A percentile compares a stretch with the other conserved stretches of the same genome.
phyloP scores from a whole-genome alignment of 2,888 invertebrate species.

The Spodoptera picta region DNA sequence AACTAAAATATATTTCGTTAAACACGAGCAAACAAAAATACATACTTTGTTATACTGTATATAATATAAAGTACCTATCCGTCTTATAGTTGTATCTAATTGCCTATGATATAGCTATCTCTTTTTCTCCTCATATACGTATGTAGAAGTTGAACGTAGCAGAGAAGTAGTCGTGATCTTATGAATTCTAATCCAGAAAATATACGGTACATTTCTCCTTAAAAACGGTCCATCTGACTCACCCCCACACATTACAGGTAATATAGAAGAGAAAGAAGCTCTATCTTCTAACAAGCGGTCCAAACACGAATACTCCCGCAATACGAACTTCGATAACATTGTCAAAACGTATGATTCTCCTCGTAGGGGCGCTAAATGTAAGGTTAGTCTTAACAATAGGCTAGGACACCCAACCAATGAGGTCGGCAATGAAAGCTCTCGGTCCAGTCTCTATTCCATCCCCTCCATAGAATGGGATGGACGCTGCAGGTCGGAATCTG shows the following conservation, averaged over 20 bases:
- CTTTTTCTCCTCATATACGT: too few relatives aligned
- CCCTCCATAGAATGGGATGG: constrained; percentile 82
- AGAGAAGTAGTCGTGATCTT: not conserved
- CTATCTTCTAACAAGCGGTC: constrained; percentile 68
- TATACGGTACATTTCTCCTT: not conserved
- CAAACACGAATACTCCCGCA: constrained; percentile 74
- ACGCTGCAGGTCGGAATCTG: constrained; percentile 69
- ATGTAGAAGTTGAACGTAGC: too few relatives aligned
- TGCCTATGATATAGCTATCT: too few relatives aligned
- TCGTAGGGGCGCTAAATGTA: constrained; percentile 75
- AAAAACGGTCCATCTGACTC: constrained; percentile 1
- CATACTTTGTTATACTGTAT: too few relatives aligned
- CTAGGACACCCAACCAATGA: constrained; percentile 58
- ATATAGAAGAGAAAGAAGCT: constrained; percentile 58
- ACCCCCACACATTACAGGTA: constrained; percentile 70
- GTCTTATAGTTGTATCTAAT: too few relatives aligned
- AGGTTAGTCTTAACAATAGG: constrained; percentile 70
- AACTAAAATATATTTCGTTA: too few relatives aligned
- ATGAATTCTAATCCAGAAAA: not conserved
- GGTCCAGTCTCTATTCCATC: constrained; percentile 78
- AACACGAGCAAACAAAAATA: too few relatives aligned
- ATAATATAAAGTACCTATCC: too few relatives aligned
- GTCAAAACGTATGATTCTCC: constrained; percentile 70
- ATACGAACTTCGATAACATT: constrained; percentile 70
- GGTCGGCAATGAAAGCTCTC: constrained; percentile 65